Conservation (phyloP, 2,888 invertebrate species). For the Scrobipalpa atriplicella region DNA sequence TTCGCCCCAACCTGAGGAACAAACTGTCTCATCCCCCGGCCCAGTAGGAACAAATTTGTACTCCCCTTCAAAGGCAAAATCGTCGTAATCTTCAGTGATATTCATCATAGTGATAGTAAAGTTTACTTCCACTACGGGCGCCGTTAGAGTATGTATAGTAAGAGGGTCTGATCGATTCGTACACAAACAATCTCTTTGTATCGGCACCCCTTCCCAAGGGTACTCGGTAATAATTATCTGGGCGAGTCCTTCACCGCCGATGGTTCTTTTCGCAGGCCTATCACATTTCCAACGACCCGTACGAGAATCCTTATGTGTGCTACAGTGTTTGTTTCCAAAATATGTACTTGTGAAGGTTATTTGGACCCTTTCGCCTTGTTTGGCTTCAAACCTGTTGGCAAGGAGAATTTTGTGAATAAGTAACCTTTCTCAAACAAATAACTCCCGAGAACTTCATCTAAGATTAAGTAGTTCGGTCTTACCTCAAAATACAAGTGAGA, state of each 20-base stretch:
- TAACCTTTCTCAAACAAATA: conserved; percentile 2
- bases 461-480: conserved; percentile 34
- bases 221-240: conserved; percentile 86
- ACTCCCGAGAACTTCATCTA: conserved; percentile 7
- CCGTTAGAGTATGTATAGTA: conserved; percentile 86
- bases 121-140: conserved; percentile 87
- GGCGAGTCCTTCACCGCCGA: conserved; percentile 80
- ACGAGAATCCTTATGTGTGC: conserved; percentile 85
- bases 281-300: conserved; percentile 88
- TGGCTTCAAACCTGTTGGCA: conserved; percentile 85
- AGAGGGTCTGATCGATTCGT: conserved; percentile 86
- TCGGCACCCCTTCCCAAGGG: conserved; percentile 86
- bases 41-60: conserved; percentile 85
- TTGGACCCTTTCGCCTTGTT: conserved; percentile 86
- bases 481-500: conserved; percentile 88
- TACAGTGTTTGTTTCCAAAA: conserved; percentile 87
- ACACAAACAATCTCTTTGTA: conserved; percentile 89
- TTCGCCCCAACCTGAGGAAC: conserved; percentile 86
- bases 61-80: conserved; percentile 90
- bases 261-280: conserved; percentile 71
- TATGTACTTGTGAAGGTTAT: conserved; percentile 86
- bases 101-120: conserved; percentile 91
- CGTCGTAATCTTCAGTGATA: conserved; percentile 90
- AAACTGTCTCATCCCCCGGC: conserved; percentile 82
- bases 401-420: conserved; percentile 23